A percentile compares a stretch with the other conserved stretches of the same genome.
These are phyloP conservation scores for Camponotus fellah DNA, from an alignment of 2,888 invertebrate species.

Conservation along the genomic window DNA sequence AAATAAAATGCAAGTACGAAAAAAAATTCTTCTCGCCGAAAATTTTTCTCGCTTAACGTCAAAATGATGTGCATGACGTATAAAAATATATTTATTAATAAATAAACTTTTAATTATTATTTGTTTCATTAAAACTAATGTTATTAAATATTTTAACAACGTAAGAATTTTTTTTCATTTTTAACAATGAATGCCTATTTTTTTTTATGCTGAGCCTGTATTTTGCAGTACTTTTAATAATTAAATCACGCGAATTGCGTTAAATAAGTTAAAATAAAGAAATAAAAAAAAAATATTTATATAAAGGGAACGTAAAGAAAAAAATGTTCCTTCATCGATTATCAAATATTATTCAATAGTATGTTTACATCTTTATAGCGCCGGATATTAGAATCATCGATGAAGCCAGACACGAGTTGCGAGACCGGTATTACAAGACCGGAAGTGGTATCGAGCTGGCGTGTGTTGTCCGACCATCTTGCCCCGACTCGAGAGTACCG, in stretches of 20 bases:
- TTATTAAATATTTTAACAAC: neutral
- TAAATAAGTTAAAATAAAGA: neutral
- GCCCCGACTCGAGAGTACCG: conserved; percentile 83
- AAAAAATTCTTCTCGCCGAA: neutral
- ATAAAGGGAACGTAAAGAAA: neutral
- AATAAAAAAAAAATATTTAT: neutral
- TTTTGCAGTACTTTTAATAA: neutral
- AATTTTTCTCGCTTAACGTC: neutral
- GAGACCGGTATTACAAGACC: conserved; percentile 91
- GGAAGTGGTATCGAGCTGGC: conserved; percentile 91
- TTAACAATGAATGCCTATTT: too few species aligned
- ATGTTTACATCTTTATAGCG: conserved; percentile 86
- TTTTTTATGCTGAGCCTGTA: too few species aligned
- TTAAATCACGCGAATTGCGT: neutral
- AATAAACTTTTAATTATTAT: neutral
- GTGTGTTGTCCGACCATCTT: conserved; percentile 87
- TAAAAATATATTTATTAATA: neutral
- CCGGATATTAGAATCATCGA: conserved; percentile 91
- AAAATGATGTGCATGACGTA: neutral
- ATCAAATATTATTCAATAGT: neutral
- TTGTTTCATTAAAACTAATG: neutral
- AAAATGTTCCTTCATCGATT: neutral
- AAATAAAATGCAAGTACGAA: neutral
- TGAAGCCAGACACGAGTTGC: conserved; percentile 90
- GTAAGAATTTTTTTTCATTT: neutral